Conservation (phyloP, 2,888 invertebrate genomes). For the Entomobrya proxima region DNA sequence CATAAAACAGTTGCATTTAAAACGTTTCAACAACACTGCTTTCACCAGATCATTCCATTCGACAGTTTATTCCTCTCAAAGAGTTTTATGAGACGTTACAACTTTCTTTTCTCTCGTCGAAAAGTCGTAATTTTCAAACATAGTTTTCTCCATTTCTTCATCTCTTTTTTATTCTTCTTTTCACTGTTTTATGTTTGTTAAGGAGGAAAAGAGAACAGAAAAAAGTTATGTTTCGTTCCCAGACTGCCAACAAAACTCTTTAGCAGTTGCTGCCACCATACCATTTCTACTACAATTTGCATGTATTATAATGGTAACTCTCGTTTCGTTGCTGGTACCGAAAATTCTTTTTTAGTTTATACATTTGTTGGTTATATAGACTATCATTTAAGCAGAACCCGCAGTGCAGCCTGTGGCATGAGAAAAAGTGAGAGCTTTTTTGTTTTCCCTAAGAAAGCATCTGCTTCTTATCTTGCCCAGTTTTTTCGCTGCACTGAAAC, state of each 20-base stretch:
- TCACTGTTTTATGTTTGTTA: constrained; percentile 17
- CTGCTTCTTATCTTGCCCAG: background rate
- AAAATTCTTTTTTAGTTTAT: background rate
- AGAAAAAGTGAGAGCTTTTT: background rate
- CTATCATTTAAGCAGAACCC: background rate
- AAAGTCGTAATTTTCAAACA: constrained; percentile 43
- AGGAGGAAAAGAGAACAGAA: background rate
- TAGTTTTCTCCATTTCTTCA: constrained; percentile 18
- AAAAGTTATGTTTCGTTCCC: background rate
- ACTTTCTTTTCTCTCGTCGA: constrained; percentile 38
- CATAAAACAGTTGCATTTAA: too few relatives aligned
- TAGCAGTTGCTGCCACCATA: constrained; percentile 39
- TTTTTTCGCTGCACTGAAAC: constrained; percentile 13
- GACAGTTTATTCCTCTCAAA: constrained; percentile 55
- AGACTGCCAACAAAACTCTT: constrained; percentile 21
- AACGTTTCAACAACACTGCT: constrained; percentile 9
- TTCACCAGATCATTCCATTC: constrained; percentile 60
- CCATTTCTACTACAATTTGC: constrained; percentile 46
- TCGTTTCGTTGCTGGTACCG: background rate
- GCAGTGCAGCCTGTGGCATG: constrained; percentile 27
- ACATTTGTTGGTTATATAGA: background rate
- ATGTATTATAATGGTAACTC: constrained; percentile 22
- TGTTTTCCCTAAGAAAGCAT: background rate
- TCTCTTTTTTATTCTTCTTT: background rate
- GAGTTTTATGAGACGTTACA: constrained; percentile 58